phyloP scores from a whole-genome alignment of 1,140 invertebrate genomes.

The Elymnias hypermnestra region DNA sequence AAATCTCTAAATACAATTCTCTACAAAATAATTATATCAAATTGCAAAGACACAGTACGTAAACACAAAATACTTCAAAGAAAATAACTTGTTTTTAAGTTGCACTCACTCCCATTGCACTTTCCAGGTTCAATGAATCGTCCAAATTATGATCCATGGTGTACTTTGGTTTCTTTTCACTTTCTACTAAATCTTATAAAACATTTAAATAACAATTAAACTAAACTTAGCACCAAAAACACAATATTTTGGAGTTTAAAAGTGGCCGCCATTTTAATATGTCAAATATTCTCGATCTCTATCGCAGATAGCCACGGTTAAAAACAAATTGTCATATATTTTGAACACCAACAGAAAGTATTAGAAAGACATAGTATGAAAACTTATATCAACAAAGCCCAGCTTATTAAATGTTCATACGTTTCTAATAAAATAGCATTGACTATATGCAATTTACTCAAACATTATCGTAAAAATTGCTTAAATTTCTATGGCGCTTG shows the following conservation, averaged over 20 bases:
- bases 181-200: background rate
- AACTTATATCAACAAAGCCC: background rate
- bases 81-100: background rate
- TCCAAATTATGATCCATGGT: conserved; percentile 66
- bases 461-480: conserved; percentile 28
- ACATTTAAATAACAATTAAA: conserved; percentile 8
- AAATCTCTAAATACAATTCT: too few relatives aligned
- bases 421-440: background rate
- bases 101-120: conserved; percentile 52
- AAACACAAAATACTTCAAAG: too few relatives aligned
- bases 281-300: conserved; percentile 49
- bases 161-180: background rate
- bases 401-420: background rate
- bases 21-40: too few relatives aligned
- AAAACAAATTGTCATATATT: conserved; percentile 60
- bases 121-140: conserved; percentile 57
- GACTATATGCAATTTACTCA: conserved; percentile 1
- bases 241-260: conserved; percentile 57
- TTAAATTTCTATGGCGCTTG: conserved; percentile 54
- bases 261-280: conserved; percentile 70
- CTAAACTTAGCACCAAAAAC: conserved; percentile 25
- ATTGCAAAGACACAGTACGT: too few relatives aligned
- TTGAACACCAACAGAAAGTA: conserved; percentile 14
- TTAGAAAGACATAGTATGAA: background rate
- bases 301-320: conserved; percentile 62